Evolutionary conservation across 2,888 invertebrate genomes (phyloP), one percentile per base, ranked within the genome.

Genomic region (Notodonta ziczac): DNA sequence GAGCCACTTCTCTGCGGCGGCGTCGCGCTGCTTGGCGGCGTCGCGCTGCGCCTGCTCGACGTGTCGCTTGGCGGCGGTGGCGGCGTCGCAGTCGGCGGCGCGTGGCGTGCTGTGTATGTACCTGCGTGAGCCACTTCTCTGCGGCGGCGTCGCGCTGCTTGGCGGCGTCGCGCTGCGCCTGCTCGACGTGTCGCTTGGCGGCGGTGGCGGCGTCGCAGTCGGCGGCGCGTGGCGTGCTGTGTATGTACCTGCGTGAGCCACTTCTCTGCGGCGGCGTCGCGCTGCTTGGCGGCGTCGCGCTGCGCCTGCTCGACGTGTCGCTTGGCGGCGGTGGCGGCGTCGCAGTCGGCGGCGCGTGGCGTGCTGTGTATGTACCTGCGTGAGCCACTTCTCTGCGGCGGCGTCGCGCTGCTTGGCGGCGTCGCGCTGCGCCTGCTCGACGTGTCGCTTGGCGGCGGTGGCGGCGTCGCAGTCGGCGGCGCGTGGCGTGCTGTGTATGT

Each of bases 31-130:
- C 87, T 97, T 97, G 48, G 98, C 99, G 87, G 98, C 98, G 69
- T 98, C 97, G 59, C 99, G 94, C 94, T 99, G 99, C 83, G 97
- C 96, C 90, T 99, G 99, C 93, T 99, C 99, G 60, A 99, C 96
- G 74, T 94, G 88, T 70, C 96, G 96, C 94, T 99, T 99, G 71
- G 98, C 97, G 75, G 95, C 95, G 46, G 99, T 99, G 56, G 99
- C 99, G 76, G 96, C 96, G 83, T 98, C 98, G 79, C 99, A 98
- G 91, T 99, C 97, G 81, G 81, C 85, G 60, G 90, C 91, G 0
- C 89, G 87, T 75, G 99, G 95, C 69, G 98, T 98, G 76, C 97
- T 6, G 39, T 39, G 40, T 42, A n/a, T 9, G 46, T 59, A 97
- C 98, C 94, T 96, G 97, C 56, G 97, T 97, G 85, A 96, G 95